Evolutionary conservation across 2,797 vertebrate species (phyloP).

Genomic region (Microctenopoma lineatum): DNA sequence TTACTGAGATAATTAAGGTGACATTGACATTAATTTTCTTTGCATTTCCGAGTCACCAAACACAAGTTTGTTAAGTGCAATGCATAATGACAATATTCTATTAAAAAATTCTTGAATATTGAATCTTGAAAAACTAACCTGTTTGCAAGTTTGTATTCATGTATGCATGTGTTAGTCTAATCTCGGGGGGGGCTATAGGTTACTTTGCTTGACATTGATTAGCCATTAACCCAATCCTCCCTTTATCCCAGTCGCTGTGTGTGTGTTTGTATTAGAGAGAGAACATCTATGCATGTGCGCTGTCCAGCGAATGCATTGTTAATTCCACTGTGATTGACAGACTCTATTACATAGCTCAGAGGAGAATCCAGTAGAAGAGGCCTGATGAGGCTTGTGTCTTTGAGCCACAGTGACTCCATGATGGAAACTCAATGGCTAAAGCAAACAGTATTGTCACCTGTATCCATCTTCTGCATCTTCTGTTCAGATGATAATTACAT

Average conservation of each 20-base stretch:
- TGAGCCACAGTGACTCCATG: constrained; percentile 36
- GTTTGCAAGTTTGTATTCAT: constrained; percentile 28
- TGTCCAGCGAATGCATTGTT: constrained; percentile 15
- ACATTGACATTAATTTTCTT: constrained; percentile 25
- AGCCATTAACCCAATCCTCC: constrained; percentile 58
- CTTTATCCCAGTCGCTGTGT: constrained; percentile 34
- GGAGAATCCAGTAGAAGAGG: constrained; percentile 31
- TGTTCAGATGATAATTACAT: constrained; percentile 39
- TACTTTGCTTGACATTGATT: constrained; percentile 62
- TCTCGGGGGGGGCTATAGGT: constrained; percentile 13
- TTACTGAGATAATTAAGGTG: constrained; percentile 21
- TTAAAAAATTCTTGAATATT: no score
- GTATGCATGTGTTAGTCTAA: constrained; percentile 32
- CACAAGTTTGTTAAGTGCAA: no score
- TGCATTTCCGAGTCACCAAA: no score
- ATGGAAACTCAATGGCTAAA: constrained; percentile 64
- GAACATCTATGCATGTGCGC: constrained; percentile 15
- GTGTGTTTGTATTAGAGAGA: not conserved
- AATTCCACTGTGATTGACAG: constrained; percentile 64
- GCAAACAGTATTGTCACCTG: constrained; percentile 53
- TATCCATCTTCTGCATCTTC: constrained; percentile 19
- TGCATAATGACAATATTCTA: no score
- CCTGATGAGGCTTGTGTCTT: constrained; percentile 49
- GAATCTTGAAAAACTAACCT: constrained; percentile 5
- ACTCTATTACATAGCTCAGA: constrained; percentile 34